Evolutionary conservation across 2,888 invertebrate species (phyloP), one percentile per base, ranked within the genome.

Genomic region (Tupiocoris notatus): DNA sequence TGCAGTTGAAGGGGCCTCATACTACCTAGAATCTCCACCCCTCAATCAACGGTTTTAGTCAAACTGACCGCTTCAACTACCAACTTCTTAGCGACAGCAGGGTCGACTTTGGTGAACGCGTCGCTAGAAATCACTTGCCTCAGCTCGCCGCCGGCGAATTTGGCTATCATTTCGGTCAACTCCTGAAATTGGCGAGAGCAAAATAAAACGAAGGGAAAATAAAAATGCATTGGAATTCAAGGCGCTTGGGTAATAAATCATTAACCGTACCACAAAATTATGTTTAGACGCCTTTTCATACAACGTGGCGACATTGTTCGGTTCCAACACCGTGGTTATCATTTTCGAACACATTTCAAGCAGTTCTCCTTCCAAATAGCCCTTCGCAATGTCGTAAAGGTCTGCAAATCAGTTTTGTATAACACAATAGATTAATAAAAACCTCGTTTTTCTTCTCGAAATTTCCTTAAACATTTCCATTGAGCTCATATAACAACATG

Each of bases 151-250:
- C 73, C 66, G 21, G 67, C 58, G 56, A 76, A 78, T 22, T 74
- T 18, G 16, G 73, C 39, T 57, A 76, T 67, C 6, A 59, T 66
- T 2, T 76, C 25, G 7, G 74, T 62, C 22, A 78, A 58, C 22
- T 78, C 78, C 78, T 78, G 64, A 63, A 77, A 78, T 57, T 18
- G 24, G n/a, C n/a, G n/a, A n/a, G n/a, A n/a, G n/a, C n/a, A n/a
- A n/a, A n/a, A n/a, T n/a, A n/a, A 2, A 2, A 25, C 7, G n/a
- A 39, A 65, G n/a, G n/a, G n/a, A n/a, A n/a, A n/a, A n/a, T n/a
- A n/a, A n/a, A n/a, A n/a, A n/a, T n/a, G n/a, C n/a, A n/a, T n/a
- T n/a, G n/a, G n/a, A n/a, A n/a, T n/a, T n/a, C n/a, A n/a, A n/a
- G n/a, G n/a, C n/a, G n/a, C n/a, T n/a, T n/a, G n/a, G n/a, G n/a